These are phyloP conservation scores for Dromiciops gliroides DNA, from an alignment of 2,113 vertebrate genomes.

Conservation along the genomic window DNA sequence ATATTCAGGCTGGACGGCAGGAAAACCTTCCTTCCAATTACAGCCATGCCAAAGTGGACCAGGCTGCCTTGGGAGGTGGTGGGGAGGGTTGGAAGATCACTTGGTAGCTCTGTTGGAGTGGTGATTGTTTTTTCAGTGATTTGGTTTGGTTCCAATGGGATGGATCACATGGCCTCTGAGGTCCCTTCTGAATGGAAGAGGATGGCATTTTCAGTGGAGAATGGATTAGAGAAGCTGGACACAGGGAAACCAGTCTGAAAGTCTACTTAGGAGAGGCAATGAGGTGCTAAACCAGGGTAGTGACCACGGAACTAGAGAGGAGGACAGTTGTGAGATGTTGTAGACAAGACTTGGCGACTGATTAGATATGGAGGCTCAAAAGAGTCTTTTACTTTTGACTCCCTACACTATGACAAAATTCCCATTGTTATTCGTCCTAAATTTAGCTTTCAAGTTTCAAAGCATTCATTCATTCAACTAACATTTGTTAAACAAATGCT, in stretches of 20 bases:
- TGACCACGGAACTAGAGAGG: not conserved
- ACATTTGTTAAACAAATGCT: not conserved
- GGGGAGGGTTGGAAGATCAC: not conserved
- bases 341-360: not conserved
- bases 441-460: not conserved
- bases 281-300: not conserved
- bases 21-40: not conserved
- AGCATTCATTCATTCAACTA: not conserved
- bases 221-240: not conserved
- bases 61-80: not conserved
- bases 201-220: not conserved
- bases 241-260: not conserved
- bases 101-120: not conserved
- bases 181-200: not conserved
- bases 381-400: not conserved
- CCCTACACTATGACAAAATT: not conserved
- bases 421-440: not conserved
- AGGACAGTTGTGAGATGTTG: not conserved
- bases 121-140: not conserved
- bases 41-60: not conserved
- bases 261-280: not conserved
- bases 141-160: too few relatives aligned
- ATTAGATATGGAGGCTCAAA: not conserved
- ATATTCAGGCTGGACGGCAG: not conserved
- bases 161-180: not conserved